Percentiles rank a stretch among this genome's conserved stretches.
These are phyloP conservation scores for Heliocidaris tuberculata DNA, from an alignment of 35 echinoderm and acorn worm genomes.

Conservation along the genomic window DNA sequence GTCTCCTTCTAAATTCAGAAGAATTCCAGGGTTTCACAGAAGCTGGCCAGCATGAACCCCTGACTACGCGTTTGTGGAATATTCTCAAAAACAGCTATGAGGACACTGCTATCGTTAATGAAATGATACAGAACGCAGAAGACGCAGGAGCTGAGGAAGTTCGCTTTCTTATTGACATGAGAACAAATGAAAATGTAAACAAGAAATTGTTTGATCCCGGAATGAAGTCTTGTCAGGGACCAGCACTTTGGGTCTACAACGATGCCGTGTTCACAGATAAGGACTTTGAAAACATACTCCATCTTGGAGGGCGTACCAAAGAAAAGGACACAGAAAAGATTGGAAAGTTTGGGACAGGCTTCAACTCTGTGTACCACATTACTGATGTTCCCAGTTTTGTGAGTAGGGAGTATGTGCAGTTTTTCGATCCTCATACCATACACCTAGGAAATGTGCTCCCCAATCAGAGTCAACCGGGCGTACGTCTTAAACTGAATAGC, in stretches of 20 bases:
- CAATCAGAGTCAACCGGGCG: conserved; percentile 24
- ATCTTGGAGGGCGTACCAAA: no score
- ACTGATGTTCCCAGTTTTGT: conserved; percentile 92
- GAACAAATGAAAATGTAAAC: conserved; percentile 55
- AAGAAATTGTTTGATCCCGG: conserved; percentile 30
- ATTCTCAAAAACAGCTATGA: conserved; percentile 55
- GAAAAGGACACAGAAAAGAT: no score
- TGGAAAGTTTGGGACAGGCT: no score
- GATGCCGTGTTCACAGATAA: no score
- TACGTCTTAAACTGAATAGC: conserved; percentile 38
- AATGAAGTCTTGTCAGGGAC: no score
- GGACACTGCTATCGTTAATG: conserved; percentile 56
- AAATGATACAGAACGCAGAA: conserved; percentile 87
- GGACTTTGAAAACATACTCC: no score
- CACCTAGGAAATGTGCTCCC: background rate
- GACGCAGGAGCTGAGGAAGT: background rate
- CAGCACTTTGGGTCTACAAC: no score
- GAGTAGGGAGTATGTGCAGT: background rate
- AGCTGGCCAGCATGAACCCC: conserved; percentile 61
- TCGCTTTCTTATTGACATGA: conserved; percentile 72
- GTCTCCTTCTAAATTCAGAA: conserved; percentile 35
- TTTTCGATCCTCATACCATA: no score
- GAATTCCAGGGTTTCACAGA: conserved; percentile 51
- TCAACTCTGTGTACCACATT: conserved; percentile 54
- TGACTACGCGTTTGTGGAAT: conserved; percentile 19